Evolutionary conservation across 1,140 invertebrate species (phyloP).

Genomic region (Eubasilissa regina): DNA sequence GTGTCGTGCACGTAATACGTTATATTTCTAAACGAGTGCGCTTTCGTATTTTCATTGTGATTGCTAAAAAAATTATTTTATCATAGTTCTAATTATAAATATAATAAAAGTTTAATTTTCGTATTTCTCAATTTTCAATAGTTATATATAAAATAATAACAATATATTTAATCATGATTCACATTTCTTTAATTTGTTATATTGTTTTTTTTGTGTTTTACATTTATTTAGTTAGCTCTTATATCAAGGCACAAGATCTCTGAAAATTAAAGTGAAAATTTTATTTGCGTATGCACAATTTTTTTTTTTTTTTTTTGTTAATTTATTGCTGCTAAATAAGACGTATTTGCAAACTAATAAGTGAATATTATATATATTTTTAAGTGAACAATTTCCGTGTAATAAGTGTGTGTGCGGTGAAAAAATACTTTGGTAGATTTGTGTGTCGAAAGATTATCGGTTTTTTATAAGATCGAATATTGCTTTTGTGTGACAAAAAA

Average conservation of each 20-base stretch:
- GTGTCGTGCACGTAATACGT: background rate
- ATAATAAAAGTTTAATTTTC: background rate
- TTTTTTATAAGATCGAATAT: background rate
- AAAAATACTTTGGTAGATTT: background rate
- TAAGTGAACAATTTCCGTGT: background rate
- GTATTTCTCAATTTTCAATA: background rate
- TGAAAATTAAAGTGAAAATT: no score
- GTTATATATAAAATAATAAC: background rate
- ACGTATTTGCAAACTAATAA: no score
- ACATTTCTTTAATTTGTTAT: no score
- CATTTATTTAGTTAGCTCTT: no score
- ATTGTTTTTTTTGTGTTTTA: no score
- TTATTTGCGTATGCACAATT: no score
- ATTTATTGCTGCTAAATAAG: no score
- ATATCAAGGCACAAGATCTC: no score
- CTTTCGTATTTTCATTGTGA: conserved; percentile 30
- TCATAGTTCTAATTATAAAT: background rate
- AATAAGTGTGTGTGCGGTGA: background rate
- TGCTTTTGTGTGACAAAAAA: background rate
- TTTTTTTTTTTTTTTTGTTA: no score
- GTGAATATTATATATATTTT: background rate
- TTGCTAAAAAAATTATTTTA: conserved; percentile 12
- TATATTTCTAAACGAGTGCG: background rate
- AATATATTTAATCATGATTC: no score
- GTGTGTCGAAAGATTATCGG: background rate